Evolutionary conservation across 2,113 vertebrate genomes (phyloP), one percentile per base, ranked within the genome.

Genomic region (Atrichornis clamosus): DNA sequence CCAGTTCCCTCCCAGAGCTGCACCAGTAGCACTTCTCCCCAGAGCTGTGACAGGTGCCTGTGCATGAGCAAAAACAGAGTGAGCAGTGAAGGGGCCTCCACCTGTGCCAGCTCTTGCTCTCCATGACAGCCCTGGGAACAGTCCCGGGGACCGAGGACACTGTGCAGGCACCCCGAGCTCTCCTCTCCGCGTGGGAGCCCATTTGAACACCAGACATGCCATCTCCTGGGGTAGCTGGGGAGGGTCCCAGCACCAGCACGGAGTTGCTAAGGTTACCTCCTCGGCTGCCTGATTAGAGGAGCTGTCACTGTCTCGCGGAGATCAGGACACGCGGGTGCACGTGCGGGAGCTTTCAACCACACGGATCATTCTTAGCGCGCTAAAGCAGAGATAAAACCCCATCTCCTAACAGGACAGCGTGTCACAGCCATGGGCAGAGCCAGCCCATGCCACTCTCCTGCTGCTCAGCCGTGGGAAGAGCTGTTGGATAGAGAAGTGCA

Each of bases 191-290:
- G 3, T 2, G 9, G 76, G 37, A 89, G 47, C 76, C 49, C 62
- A 10, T 50, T 9, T 15, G 59, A 73, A 35, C 79, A 72, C 23
- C 87, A 83, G 10, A 35, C 37, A 49, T 21, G 8, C 30, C 77
- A 63, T 28, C 87, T 39, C 76, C 63, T 27, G 90, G 88, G 84
- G 91, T 15, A 44, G 44, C 75, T 37, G 55, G 64, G 96, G 94
- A 92, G 42, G 72, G 79, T 58, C 75, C 89, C 70, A 62, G 80
- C 83, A 85, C 81, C 87, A 84, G 85, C 8, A 7, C 76, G 64
- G 93, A 93, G 97, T 97, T 98, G 97, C 97, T 97, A 98, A 96
- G 97, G 97, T 98, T 97, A 98, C 96, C 93, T 96, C 84, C 79
- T 96, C 28, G 3, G 93, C 87, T 92, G 79, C 85, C 84, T 97